phyloP scores from a whole-genome alignment of 2,888 invertebrate species.

The Drosophila cognata region DNA sequence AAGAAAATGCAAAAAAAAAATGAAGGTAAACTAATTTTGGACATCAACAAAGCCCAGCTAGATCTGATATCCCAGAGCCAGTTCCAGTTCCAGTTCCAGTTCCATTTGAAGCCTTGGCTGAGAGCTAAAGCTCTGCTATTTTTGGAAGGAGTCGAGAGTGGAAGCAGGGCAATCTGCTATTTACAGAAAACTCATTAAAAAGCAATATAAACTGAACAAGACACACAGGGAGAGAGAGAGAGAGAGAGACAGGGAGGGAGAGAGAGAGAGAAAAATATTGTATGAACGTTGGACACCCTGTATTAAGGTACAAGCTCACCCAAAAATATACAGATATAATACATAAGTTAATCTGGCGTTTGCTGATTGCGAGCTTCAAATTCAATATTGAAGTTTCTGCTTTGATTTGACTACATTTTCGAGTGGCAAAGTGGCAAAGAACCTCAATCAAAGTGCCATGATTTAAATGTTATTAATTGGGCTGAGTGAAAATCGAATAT shows the following conservation, averaged over 20 bases:
- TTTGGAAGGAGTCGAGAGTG: background rate
- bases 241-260: background rate
- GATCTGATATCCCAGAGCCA: background rate
- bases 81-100: conserved; percentile 11
- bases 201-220: conserved; percentile 33
- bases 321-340: background rate
- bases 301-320: background rate
- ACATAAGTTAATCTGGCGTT: background rate
- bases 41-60: conserved; percentile 8
- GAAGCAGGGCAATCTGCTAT: conserved; percentile 23
- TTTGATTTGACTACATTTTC: background rate
- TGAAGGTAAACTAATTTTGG: conserved; percentile 57
- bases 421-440: background rate
- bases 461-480: conserved; percentile 2
- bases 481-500: background rate
- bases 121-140: conserved; percentile 40
- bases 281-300: background rate
- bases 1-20: conserved; percentile 12
- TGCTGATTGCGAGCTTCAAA: background rate
- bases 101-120: conserved; percentile 14
- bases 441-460: conserved; percentile 2
- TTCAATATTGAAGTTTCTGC: background rate
- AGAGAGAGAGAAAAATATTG: background rate
- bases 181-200: conserved; percentile 75
- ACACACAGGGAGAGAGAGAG: background rate